Evolutionary conservation across 2,888 invertebrate species (phyloP), one percentile per base, ranked within the genome.

Genomic region (Drosophila putrida): DNA sequence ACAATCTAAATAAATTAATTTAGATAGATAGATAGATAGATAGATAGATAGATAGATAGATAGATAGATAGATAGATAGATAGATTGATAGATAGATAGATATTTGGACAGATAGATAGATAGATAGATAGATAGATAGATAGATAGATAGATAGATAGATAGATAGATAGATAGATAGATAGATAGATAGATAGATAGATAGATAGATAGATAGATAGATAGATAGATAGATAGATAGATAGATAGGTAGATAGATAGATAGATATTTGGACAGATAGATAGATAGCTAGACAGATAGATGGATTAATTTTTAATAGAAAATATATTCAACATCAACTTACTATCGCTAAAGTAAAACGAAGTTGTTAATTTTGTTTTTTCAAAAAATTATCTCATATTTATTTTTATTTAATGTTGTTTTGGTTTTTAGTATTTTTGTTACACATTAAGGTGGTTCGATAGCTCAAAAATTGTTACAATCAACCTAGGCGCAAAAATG

Each of bases 381-480:
- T 72, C 60, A 53, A 83, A 82, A 82, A 83, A 78, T 78, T 78
- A 71, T 81, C 57, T 79, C 50, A 69, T 84, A 84, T 82, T 82
- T 82, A 82, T 82, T 82, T 82, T 82, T 82, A 82, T 82, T 82
- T 68, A 82, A 82, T 82, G 46, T 75, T 59, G 58, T 69, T 62
- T 77, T 69, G 47, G 46, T 64, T 60, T 67, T 64, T 62, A 57
- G 64, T 71, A 53, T 69, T 75, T 77, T 82, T 78, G 89, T 89
- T 90, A 87, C 72, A 85, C 71, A 89, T 83, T 90, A 88, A 90
- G 90, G 90, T 91, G 91, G 90, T 88, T 88, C 86, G 80, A 85
- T 86, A 90, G 90, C 90, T 83, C 85, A 82, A 83, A 83, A 85
- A 77, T 81, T 78, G 65, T 81, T 79, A 71, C 75, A 78, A 78